phyloP scores from a whole-genome alignment of 2,888 invertebrate genomes.

The Agrochola litura region DNA sequence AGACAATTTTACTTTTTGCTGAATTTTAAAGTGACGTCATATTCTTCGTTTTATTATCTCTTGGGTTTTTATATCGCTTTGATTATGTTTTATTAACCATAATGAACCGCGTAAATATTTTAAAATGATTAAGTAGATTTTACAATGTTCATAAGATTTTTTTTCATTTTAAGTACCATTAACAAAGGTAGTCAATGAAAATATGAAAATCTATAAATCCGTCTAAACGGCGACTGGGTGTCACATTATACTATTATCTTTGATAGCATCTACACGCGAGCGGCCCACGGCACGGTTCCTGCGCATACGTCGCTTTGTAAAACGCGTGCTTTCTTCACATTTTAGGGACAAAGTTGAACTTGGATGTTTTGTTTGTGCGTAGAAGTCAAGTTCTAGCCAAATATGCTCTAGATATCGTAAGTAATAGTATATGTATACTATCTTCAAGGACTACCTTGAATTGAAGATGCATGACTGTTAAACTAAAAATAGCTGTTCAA shows the following conservation, averaged over 20 bases:
- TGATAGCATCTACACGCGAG: conserved; percentile 77
- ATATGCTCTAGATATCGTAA: no score
- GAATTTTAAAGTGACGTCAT: background rate
- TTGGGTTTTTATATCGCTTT: background rate
- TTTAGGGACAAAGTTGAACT: conserved; percentile 27
- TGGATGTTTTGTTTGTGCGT: background rate
- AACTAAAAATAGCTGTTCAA: conserved; percentile 19
- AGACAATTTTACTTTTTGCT: conserved; percentile 26
- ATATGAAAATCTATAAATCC: conserved; percentile 71
- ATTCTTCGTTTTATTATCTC: background rate
- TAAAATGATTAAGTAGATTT: background rate
- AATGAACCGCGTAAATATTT: background rate
- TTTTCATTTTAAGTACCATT: background rate
- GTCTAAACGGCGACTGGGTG: conserved; percentile 72
- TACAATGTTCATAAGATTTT: background rate
- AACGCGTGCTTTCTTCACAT: conserved; percentile 67
- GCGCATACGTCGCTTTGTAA: conserved; percentile 45
- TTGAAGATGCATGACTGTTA: conserved; percentile 4
- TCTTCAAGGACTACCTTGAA: background rate
- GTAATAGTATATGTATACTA: background rate
- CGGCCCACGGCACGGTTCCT: conserved; percentile 70
- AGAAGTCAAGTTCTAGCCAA: no score
- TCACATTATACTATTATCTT: conserved; percentile 80
- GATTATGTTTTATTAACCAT: background rate
- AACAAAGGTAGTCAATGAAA: conserved; percentile 8